Conservation (phyloP, 2,888 invertebrate species). For the Diabrotica balteata region DNA sequence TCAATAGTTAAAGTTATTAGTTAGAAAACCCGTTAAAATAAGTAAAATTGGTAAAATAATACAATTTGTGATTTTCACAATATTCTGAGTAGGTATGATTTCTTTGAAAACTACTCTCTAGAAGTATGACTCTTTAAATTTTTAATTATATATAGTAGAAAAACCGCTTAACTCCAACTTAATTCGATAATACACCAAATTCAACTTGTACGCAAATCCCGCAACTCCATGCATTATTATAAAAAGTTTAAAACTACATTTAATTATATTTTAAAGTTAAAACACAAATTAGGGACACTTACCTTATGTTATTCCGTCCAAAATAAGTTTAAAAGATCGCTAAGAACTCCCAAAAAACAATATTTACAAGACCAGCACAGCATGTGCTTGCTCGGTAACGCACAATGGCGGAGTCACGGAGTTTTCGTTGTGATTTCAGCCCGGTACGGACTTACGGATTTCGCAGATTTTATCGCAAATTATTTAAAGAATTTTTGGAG, state of each 20-base stretch:
- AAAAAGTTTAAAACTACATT: neutral
- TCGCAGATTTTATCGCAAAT: too few relatives aligned
- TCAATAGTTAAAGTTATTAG: too few relatives aligned
- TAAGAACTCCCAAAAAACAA: neutral
- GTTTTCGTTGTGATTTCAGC: neutral
- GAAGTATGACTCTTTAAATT: too few relatives aligned
- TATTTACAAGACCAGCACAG: neutral
- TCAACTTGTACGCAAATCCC: neutral
- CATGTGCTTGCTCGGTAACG: neutral
- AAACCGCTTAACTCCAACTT: neutral
- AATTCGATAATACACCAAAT: neutral
- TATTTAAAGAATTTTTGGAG: too few relatives aligned
- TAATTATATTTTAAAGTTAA: neutral
- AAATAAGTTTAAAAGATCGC: neutral
- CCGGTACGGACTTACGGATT: too few relatives aligned
- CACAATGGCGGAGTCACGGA: neutral
- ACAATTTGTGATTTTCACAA: too few relatives aligned
- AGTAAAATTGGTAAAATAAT: too few relatives aligned
- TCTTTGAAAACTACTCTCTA: too few relatives aligned
- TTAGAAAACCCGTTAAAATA: neutral
- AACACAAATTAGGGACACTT: neutral
- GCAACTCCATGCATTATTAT: neutral
- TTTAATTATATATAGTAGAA: neutral
- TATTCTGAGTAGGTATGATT: too few relatives aligned
- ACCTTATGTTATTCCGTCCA: neutral